Conservation (phyloP, 2,888 invertebrate genomes). For the Odontomyia ornata region DNA sequence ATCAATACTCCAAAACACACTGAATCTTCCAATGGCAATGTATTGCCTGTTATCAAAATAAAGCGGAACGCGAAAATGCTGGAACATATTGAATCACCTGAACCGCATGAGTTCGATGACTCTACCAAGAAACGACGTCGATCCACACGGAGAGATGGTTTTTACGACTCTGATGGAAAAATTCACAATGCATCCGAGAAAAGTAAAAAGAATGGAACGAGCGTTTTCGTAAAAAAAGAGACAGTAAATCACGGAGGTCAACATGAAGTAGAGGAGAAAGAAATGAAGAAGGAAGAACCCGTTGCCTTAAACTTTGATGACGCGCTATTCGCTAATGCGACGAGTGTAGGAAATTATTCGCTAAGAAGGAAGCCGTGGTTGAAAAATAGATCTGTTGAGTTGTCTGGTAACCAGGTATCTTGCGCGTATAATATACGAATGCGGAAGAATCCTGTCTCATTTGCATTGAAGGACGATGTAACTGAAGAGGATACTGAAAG, state of each 20-base stretch:
- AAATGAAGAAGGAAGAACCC: too few species aligned
- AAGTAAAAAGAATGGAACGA: too few species aligned
- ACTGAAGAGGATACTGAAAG: background rate
- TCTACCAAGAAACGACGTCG: background rate
- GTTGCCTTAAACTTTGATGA: too few species aligned
- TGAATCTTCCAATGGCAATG: background rate
- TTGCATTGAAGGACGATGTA: background rate
- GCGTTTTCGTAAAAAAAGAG: too few species aligned
- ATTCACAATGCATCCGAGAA: too few species aligned
- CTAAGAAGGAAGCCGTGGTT: slow-evolving; percentile 10
- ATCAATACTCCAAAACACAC: background rate
- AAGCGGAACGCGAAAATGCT: background rate
- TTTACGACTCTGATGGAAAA: too few species aligned
- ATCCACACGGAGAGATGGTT: background rate
- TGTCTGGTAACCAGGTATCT: background rate
- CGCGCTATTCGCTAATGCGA: too few species aligned
- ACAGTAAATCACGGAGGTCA: too few species aligned
- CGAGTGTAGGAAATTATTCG: background rate
- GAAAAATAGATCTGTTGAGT: background rate
- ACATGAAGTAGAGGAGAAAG: too few species aligned
- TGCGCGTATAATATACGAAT: background rate
- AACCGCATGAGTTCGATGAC: too few species aligned
- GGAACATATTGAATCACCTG: background rate
- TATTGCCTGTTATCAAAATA: background rate
- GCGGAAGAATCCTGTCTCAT: background rate